Evolutionary conservation across 2,888 invertebrate genomes (phyloP), one percentile per base, ranked within the genome.

Genomic region (Cecidostiba fungosa): DNA sequence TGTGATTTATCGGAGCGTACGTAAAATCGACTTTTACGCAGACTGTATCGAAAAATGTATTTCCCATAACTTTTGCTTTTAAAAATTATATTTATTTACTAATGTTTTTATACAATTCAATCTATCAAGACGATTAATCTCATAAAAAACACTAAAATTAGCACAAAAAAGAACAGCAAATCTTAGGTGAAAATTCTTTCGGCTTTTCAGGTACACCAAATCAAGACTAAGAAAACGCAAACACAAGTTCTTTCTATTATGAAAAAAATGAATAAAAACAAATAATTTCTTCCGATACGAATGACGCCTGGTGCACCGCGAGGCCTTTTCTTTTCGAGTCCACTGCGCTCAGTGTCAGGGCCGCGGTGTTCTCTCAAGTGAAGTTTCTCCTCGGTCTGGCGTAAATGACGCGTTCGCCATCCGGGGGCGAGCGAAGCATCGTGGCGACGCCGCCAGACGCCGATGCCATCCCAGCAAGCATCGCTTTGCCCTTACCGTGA

Each of bases 381-480:
- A 77, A 82, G 70, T 84, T 82, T 82, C 86, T 78, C 81, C 82
- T 85, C 74, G 87, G 86, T 39, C 87, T 87, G 16, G 87, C 87
- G 62, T 88, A 88, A 85, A 86, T 79, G 26, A 87, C 84, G 73
- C 86, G 76, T 26, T 85, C 86, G 79, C 74, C 77, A 43, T 74
- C 74, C 29, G 54, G 59, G 26, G 32, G 1, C 4, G 47, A 26
- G 62, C 78, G 82, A 5, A 77, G 72, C 2, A 54, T 66, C 50
- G 79, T 66, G 19, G 84, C 19, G 4, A 66, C 12, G 32, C 74
- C 74, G 19, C 81, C 78, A 16, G 76, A 23, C 14, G 82, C 69
- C 69, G 77, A 14, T 4, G 86, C 76, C 43, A 81, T 62, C 10
- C 39, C 85, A 10, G 83, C 59, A 4, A 83, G 36, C 62, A 84